phyloP scores from a whole-genome alignment of 2,888 invertebrate genomes.

The Bibio marci region DNA sequence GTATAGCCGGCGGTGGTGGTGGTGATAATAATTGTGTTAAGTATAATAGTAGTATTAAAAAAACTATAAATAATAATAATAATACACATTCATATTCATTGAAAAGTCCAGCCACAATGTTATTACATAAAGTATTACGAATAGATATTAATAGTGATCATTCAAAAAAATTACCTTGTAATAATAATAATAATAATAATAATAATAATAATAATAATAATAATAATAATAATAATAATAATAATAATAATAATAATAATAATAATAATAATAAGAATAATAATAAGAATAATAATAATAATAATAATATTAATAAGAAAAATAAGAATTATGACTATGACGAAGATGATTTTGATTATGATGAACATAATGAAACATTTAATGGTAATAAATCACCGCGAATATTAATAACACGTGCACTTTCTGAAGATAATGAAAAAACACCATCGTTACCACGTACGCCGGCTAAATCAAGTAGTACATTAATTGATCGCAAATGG shows the following conservation, averaged over 20 bases:
- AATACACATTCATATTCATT: no score
- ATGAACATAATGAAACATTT: no score
- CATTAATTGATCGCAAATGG: conserved; percentile 29
- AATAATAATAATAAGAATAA: no score
- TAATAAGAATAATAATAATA: no score
- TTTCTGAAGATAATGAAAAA: conserved; percentile 51
- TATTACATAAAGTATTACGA: conserved; percentile 41
- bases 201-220: conserved; percentile 13
- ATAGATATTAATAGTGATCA: conserved; percentile 22
- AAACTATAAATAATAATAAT: no score
- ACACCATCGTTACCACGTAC: conserved; percentile 30
- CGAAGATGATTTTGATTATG: no score
- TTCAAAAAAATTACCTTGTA: conserved; percentile 11
- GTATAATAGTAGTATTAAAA: no score
- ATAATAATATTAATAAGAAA: no score
- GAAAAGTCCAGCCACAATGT: conserved; percentile 36
- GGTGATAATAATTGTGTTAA: no score
- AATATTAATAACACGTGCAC: conserved; percentile 54
- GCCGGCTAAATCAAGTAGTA: conserved; percentile 25
- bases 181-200: conserved; percentile 8
- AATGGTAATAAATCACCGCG: conserved; percentile 35
- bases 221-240: conserved; percentile 6
- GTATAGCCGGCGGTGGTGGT: no score
- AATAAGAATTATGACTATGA: no score
- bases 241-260: no score